Evolutionary conservation across 2,113 vertebrate genomes (phyloP), one percentile per base, ranked within the genome.

Genomic region (Menidia beryllina): DNA sequence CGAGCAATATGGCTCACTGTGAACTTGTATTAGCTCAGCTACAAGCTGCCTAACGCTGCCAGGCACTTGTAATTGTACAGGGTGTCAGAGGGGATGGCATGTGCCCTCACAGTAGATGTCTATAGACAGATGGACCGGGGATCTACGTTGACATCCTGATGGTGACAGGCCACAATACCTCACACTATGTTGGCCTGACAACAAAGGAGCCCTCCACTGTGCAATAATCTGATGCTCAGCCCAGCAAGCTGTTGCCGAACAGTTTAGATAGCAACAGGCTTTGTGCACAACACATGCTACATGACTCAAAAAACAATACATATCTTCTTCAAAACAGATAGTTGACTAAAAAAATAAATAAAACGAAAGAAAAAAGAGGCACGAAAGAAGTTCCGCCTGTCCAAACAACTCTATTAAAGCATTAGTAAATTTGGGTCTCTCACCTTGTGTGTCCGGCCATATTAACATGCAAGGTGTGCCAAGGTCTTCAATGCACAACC

Each of bases 391-490:
- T 50, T 72, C 13, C 49, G 43, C 7, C 36, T 69, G 67, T 77
- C 0, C 12, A 38, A 36, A 73, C 17, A 55, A 65, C 55, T 72
- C 59, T 14, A 17, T 45, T 59, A 20, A 72, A 75, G 59, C 64
- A 8, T 11, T 50, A 71, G 81, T 65, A 82, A 81, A 84, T 86
- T 83, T 63, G 54, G 64, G 62, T 76, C 69, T 82, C 76, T 85
- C 79, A 86, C 86, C 81, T 84, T 77, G 69, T 58, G 61, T 58
- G 71, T 75, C 73, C 25, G 59, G 48, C 59, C 53, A 39, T 67
- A 91, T 94, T 91, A 89, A 91, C 87, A 93, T 93, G 91, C 91
- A 88, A 87, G 83, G 85, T 85, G 85, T 80, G 84, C 77, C 89
- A 84, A 88, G 91, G 91, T 88, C 91, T 84, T 62, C 57, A 86